phyloP scores from a whole-genome alignment of 2,113 vertebrate genomes.

The Bujurquina vittata region DNA sequence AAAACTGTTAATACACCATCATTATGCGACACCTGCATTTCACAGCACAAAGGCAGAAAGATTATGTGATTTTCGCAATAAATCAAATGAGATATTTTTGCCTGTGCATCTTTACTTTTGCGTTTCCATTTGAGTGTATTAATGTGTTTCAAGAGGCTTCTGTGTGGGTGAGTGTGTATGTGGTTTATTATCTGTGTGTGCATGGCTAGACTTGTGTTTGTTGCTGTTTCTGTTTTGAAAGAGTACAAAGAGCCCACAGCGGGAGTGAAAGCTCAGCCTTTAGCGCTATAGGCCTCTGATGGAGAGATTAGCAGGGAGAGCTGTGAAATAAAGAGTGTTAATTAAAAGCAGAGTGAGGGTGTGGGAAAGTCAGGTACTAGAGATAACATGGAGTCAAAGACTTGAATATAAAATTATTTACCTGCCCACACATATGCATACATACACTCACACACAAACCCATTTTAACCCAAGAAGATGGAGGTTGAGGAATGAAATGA shows the following conservation, averaged over 20 bases:
- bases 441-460: slow-evolving; percentile 12
- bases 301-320: slow-evolving; percentile 66
- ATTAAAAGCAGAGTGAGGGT: slow-evolving; percentile 74
- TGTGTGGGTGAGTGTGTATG: slow-evolving; percentile 24
- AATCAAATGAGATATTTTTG: slow-evolving; percentile 60
- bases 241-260: slow-evolving; percentile 56
- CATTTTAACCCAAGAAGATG: slow-evolving; percentile 65
- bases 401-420: slow-evolving; percentile 65
- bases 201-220: slow-evolving; percentile 38
- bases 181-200: slow-evolving; percentile 36
- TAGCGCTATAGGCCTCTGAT: slow-evolving; percentile 61
- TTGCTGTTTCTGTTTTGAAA: slow-evolving; percentile 58
- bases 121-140: slow-evolving; percentile 45
- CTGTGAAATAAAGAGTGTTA: slow-evolving; percentile 73
- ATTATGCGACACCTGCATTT: slow-evolving; percentile 26
- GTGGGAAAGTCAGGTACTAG: slow-evolving; percentile 74
- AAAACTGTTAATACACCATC: slow-evolving; percentile 37
- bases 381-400: slow-evolving; percentile 64
- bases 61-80: slow-evolving; percentile 5
- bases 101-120: slow-evolving; percentile 37
- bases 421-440: slow-evolving; percentile 47
- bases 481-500: slow-evolving; percentile 65
- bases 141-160: slow-evolving; percentile 44
- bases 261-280: slow-evolving; percentile 65
- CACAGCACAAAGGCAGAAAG: slow-evolving; percentile 23